These are phyloP conservation scores for Pseudococcus longispinus DNA, from an alignment of 2,888 invertebrate genomes.

Conservation along the genomic window DNA sequence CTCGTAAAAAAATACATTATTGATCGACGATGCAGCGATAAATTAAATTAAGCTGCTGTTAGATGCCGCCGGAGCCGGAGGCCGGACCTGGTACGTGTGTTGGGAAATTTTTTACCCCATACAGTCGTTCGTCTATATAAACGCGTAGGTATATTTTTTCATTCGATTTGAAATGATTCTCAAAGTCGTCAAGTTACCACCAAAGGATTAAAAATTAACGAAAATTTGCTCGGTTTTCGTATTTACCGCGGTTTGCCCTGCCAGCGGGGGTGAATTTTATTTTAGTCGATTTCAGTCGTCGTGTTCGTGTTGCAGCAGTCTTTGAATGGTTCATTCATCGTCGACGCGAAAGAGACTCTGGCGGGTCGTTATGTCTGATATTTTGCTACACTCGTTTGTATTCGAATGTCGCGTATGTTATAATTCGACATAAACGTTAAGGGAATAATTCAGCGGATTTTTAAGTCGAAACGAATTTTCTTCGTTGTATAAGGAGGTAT, in stretches of 20 bases:
- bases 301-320: not conserved
- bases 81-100: not conserved
- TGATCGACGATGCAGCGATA: constrained; percentile 28
- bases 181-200: not conserved
- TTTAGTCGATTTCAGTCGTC: not conserved
- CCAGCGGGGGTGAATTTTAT: not conserved
- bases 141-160: not conserved
- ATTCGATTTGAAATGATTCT: not conserved
- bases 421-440: not conserved
- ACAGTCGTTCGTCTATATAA: not conserved
- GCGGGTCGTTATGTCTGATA: constrained; percentile 28
- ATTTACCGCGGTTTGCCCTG: not conserved
- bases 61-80: not conserved
- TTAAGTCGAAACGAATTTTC: not conserved
- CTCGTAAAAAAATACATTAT: constrained; percentile 31
- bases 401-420: constrained; percentile 5
- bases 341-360: not conserved
- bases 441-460: constrained; percentile 2
- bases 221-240: not conserved
- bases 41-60: constrained; percentile 17
- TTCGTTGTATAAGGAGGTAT: not conserved
- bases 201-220: not conserved
- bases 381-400: constrained; percentile 30
- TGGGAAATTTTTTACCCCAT: not conserved
- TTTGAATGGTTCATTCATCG: constrained; percentile 21